Conservation (phyloP, 2,113 vertebrate genomes). For the Panthera tigris region DNA sequence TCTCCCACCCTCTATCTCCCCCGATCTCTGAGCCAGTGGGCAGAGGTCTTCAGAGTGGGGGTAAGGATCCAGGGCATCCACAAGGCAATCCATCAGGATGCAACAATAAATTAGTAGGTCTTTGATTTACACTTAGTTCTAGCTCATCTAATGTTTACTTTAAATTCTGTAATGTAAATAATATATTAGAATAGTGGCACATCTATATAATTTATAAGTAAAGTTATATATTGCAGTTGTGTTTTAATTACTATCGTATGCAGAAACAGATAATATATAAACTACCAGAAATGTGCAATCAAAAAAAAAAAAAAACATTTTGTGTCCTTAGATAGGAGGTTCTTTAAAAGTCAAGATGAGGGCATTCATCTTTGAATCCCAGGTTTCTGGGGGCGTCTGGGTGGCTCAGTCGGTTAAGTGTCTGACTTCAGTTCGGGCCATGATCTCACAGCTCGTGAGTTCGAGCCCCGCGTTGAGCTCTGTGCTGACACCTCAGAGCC, state of each 20-base stretch:
- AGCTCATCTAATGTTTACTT: not conserved
- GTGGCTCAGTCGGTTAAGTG: no score
- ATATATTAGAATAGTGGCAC: not conserved
- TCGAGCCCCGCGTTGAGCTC: no score
- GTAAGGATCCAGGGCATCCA: accelerated
- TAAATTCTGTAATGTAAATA: not conserved
- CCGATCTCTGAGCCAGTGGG: not conserved
- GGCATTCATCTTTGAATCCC: not conserved
- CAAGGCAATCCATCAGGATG: not conserved
- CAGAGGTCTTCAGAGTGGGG: not conserved
- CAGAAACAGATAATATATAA: constrained; percentile 1
- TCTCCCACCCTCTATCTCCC: not conserved
- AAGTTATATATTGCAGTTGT: not conserved
- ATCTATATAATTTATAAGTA: constrained; percentile 12
- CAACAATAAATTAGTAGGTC: not conserved
- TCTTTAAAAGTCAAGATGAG: not conserved
- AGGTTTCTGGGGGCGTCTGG: accelerated
- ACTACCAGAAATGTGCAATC: not conserved
- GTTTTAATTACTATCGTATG: not conserved
- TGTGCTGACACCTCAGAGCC: no score
- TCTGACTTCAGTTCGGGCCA: no score
- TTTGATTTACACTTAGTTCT: not conserved
- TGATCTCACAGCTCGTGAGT: no score
- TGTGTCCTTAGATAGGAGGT: not conserved
- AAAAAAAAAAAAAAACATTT: not conserved